Base-by-base conservation (phyloP, 64 coral and sea anemone genomes). In the Porites lutea region DNA sequence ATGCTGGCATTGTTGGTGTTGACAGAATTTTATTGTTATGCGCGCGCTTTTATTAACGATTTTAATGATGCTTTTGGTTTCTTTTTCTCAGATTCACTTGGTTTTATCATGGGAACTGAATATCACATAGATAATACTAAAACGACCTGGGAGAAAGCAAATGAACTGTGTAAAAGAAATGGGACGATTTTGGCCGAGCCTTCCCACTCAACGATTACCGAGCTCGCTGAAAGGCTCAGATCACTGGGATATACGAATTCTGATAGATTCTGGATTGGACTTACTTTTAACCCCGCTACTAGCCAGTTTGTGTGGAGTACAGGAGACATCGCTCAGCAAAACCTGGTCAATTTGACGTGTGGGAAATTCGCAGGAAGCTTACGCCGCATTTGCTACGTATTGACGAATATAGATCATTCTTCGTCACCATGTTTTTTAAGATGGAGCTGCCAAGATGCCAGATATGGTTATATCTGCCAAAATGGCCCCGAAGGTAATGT, bases 381-480 rank as follows among this genome's bases (percentile, higher is more conserved):
- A 18, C 22, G 8, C 20, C 6, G 18, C 0, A 12, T 43, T 45
- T 84, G 81, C 52, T 84, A 52, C 52, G 9, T 68, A 48, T 12
- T 84, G 5, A 84, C 27, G 16, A 44, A 81, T 46, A 6, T 15
- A 3, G 23, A 84, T 14, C 3, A 13, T 11, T 18, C 3, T 8
- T 65, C 59, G 16, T 37, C 27, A 37, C 3, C 18, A 13, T 84
- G 81, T 68, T 84, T 84, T 63, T 8, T 68, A 8, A 46, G 13
- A 22, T 0, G 0, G 3, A 5, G 6, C 2, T 84, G 81, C 19
- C 4, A 1, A 3, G 52, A 67, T 11, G 13, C 23, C 20, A 74
- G 16, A 9, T 22, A 51, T 49, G 45, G 63, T 22, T 84, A 68
- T 63, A 84, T 84, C 10, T 84, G 81, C 14, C 81, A 84, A 43